Base-by-base conservation (phyloP, 2,797 vertebrate species). In the Lerista edwardsae region DNA sequence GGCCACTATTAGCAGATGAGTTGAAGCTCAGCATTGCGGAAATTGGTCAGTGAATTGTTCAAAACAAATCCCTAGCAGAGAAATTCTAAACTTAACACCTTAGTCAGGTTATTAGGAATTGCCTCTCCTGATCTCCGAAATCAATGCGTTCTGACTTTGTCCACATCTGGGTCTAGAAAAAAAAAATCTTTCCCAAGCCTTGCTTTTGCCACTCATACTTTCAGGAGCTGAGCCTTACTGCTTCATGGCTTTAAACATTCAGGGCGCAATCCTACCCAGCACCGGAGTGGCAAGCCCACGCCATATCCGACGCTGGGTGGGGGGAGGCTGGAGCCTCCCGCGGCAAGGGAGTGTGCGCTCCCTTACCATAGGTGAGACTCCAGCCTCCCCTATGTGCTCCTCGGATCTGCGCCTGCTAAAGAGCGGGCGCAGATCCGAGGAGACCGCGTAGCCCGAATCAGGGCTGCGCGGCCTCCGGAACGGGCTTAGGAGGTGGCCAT, bases 1-100 rank as follows among this genome's bases (percentile, higher is more conserved):
- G 84, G 1, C 7, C 59, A 83, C 59, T 85, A 77, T 91, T 92
- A 89, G 21, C 14, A 59, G 55, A 90, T 74, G 21, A 78, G 57
- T 74, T 5, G 44, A 91, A 89, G 76, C 21, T 90, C 81, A 89
- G 39, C 59, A 84, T 89, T 89, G 78, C 89, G 79, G 36, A 90
- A 95, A 93, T 89, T 78, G 89, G 34, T 77, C 71, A 84, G 39
- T 14, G 69, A 51, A 5, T 51, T 51, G 21, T 82, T 86, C 61
- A 80, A 80, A 64, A 19, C 1, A 83, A 87, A 87, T n/a, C 64
- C 4, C 27, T 89, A 86, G 51, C 72, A 86, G 8, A 86, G 25
- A 31, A 83, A 87, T 71, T 59, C 44, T 88, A 86, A 83, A 87
- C 75, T 87, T 83, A 90, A 84, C 1, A 76, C 51, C 83, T 91